Evolutionary conservation across 2,113 vertebrate species (phyloP), one percentile per base, ranked within the genome.

Genomic region (Vulpes vulpes): DNA sequence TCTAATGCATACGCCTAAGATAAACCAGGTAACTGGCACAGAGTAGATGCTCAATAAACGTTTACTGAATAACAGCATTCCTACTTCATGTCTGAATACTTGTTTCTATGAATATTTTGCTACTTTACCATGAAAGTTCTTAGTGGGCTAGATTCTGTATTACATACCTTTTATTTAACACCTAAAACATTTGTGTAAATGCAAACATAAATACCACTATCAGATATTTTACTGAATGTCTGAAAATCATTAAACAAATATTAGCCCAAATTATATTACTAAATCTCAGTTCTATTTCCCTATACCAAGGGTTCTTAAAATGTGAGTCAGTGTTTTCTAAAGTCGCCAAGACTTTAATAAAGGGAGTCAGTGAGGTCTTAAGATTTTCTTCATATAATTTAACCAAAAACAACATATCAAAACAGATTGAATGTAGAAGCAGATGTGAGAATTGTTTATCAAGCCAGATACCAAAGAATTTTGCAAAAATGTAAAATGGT

Each of bases 331-430:
- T 15, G 64, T 88, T 69, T 49, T 17, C 71, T 86, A 53, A 69
- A 8, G 11, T 92, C 8, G 19, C 30, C 57, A 69, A 73, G 17
- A 89, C 20, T 19, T 90, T 95, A 43, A 43, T 93, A 80, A 27
- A 97, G 57, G 23, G 25, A 92, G 38, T 65, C 27, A 38, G 17
- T 86, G 79, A 82, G 7, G 49, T n/a, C 88, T 55, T 20, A 80
- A n/a, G 22, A 57, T 88, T 85, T 90, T 91, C 89, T 85, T 97
- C 82, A 91, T 64, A 67, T 43, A 89, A 95, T 81, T 89, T 88
- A 92, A 79, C 3, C 19, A 74, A 94, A 73, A 71, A 94, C 38
- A 95, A 79, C 2, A 5, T 38, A 57, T 67, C 60, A 87, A 11
- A 79, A 67, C 5, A 90, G 23, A 84, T 4, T 84, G 43, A 80